Base-by-base conservation (phyloP, 2,113 vertebrate genomes). In the Dipodomys ordii region DNA sequence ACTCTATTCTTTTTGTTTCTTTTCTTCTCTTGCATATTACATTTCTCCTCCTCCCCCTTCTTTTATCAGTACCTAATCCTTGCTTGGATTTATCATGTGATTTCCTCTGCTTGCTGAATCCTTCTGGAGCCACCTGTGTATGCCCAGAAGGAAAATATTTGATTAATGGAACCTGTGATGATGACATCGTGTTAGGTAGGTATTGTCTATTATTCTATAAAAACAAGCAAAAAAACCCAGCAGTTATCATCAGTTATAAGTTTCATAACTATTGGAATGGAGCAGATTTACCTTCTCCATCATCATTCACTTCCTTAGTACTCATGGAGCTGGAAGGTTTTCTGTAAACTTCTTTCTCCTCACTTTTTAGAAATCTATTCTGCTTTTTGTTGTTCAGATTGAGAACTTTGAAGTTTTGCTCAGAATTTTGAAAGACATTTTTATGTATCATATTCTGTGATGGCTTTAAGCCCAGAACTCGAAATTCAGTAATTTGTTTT, bases 81-180 rank as follows among this genome's bases (percentile, higher is more conserved):
- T 99, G 99, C 95, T 97, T 98, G 95, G 98, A 98, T 80, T 98
- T 99, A 98, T 98, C 97, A 0, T 99, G 99, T 96, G 99, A 99
- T 73, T 99, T 99, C 96, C 99, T 99, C 97, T 99, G 99, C 98
- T 98, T 99, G 87, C 98, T 99, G 57, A 99, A 99, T 96, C 99
- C 99, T 87, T 98, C 97, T 83, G 99, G 99, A 67, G 99, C 99
- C 91, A 98, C 98, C 2, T 99, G 99, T 96, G 98, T 98, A 73
- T 99, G 99, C 98, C 99, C 99, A 82, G 99, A 99, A 98, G 99
- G 99, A 88, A 99, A 99, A 95, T 97, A 98, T 0, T 95, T 99
- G 97, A 96, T 99, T 96, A 99, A 99, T 91, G 99, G 99, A 87
- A 99, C 99, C 44, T 99, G 99, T 93, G 98, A 96, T 72, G 99